Evolutionary conservation across 2,113 vertebrate species (phyloP), one percentile per base, ranked within the genome.

Genomic region (Prietella phreatophila): DNA sequence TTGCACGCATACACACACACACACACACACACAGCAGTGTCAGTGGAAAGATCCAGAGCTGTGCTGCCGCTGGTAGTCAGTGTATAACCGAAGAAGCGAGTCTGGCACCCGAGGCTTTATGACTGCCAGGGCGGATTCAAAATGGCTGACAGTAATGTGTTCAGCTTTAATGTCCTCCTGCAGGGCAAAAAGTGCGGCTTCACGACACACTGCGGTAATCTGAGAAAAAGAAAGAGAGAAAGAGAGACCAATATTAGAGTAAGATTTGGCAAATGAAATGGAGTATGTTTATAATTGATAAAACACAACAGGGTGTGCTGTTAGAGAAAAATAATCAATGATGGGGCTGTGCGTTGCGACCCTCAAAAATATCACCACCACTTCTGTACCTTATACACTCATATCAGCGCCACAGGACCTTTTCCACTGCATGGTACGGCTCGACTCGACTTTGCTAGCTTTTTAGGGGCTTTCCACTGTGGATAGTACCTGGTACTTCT

Each of bases 201-300:
- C 98, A 92, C 96, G 95, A 89, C 98, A 99, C 84, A 99, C 94
- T 1, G 98, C 97, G 7, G 96, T 93, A 93, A 99, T 96, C 98
- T 99, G 94, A 90, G 80, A 94, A 83, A 93, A 42, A 88, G 19
- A 85, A 50, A 67, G 9, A n/a, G 61, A n/a, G 33, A 81, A 25
- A 83, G 13, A 83, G 8, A 76, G 3, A 61, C 19, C 3, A 0
- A 27, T 61, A 36, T 81, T 36, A 33, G 15, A n/a, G 63, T 15
- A 33, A 63, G 61, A 60, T 42, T 3, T 55, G 27, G 27, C 14
- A 75, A 39, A 75, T 75, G 36, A 39, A 22, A 22, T 5, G 33
- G 3, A 30, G 30, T 27, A 67, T 30, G 63, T 67, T 67, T 71
- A 17, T 73, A 42, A 75, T 2, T 42, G 69, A 39, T 19, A 14